Evolutionary conservation across 2,888 invertebrate species (phyloP).

Genomic region (Auanema sp.): DNA sequence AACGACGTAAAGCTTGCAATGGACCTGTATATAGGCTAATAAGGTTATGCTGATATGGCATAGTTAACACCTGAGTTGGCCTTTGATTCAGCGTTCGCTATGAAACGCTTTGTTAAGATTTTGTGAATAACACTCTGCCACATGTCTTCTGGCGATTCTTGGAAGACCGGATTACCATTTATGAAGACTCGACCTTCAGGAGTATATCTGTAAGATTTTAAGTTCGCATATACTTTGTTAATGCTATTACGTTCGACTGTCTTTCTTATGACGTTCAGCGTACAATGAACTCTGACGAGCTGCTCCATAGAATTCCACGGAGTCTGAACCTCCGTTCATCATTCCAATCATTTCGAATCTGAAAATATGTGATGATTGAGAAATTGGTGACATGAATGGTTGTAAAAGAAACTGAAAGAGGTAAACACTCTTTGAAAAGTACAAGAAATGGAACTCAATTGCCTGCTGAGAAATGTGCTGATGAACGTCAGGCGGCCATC

Average conservation of each 20-base stretch:
- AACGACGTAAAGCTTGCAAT: not conserved
- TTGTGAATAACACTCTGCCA: conserved; percentile 38
- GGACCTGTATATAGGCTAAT: not conserved
- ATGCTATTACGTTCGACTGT: conserved; percentile 26
- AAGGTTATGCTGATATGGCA: conserved; percentile 1
- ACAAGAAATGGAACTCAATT: too few species aligned
- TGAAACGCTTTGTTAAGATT: conserved; percentile 26
- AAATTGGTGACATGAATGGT: not conserved
- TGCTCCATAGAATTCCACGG: conserved; percentile 42
- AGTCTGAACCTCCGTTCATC: conserved; percentile 44
- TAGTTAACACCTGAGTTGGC: too few species aligned
- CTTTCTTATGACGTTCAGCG: conserved; percentile 14
- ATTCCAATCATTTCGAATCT: conserved; percentile 43
- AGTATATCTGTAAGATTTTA: conserved; percentile 29
- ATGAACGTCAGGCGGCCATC: too few species aligned
- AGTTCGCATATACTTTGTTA: too few species aligned
- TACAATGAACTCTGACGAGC: conserved; percentile 36
- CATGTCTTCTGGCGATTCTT: conserved; percentile 27
- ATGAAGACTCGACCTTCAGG: conserved; percentile 38
- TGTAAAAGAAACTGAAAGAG: too few species aligned
- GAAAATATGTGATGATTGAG: not conserved
- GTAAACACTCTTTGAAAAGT: not conserved
- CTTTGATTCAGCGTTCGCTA: conserved; percentile 8
- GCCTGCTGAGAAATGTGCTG: too few species aligned
- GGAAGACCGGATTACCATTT: conserved; percentile 31